Conservation (phyloP, 2,113 vertebrate species). For the Oophaga pumilio region DNA sequence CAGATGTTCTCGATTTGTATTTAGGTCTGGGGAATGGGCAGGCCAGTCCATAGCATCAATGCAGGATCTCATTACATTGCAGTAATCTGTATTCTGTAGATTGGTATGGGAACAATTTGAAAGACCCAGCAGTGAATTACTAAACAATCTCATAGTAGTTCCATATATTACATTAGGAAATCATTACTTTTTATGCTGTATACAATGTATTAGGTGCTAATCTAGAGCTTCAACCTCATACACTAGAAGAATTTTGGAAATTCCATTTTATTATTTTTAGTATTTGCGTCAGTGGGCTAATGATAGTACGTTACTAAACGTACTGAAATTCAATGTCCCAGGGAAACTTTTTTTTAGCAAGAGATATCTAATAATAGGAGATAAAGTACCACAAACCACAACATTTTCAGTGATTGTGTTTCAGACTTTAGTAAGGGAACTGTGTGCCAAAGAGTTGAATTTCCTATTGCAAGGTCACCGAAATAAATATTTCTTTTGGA, state of each 20-base stretch:
- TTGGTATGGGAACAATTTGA: too few species aligned
- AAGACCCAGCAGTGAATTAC: too few species aligned
- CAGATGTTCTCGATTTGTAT: too few species aligned
- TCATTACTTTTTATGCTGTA: too few species aligned
- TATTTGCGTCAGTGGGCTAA: neutral
- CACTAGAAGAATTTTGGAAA: neutral
- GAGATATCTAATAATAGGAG: slow-evolving; percentile 31
- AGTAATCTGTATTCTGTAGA: too few species aligned
- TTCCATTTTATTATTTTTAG: neutral
- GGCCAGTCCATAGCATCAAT: too few species aligned
- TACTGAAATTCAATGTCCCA: neutral
- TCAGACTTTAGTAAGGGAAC: slow-evolving; percentile 27
- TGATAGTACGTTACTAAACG: neutral
- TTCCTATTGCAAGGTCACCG: slow-evolving; percentile 37
- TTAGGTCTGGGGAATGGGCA: too few species aligned
- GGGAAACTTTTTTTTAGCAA: slow-evolving; percentile 30
- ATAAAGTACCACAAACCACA: slow-evolving; percentile 27
- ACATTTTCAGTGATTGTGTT: slow-evolving; percentile 41
- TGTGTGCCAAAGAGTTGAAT: slow-evolving; percentile 48
- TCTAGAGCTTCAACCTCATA: neutral
- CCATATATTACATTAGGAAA: too few species aligned
- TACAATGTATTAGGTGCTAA: too few species aligned
- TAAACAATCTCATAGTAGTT: too few species aligned
- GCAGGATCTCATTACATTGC: too few species aligned
- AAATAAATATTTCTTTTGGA: slow-evolving; percentile 36